These are phyloP conservation scores for Sebastolobus altivelis DNA, from an alignment of 2,797 vertebrate species.

Conservation along the genomic window DNA sequence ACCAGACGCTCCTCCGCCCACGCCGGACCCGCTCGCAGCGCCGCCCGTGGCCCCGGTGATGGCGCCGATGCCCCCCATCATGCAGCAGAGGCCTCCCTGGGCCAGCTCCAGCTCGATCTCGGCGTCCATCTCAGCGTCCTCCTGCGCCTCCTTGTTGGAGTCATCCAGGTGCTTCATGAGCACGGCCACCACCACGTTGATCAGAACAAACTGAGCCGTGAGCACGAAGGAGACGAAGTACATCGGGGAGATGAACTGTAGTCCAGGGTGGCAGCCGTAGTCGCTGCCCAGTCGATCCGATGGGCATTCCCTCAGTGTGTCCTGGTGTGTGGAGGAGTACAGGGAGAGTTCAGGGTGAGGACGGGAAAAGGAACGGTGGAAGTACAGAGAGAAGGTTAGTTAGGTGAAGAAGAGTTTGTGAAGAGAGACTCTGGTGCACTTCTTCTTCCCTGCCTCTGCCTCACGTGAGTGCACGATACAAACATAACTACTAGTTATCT, in stretches of 20 bases:
- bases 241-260: slow-evolving; percentile 95
- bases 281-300: slow-evolving; percentile 85
- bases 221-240: slow-evolving; percentile 98
- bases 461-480: no score
- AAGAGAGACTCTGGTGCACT: no score
- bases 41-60: slow-evolving; percentile 76
- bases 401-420: no score
- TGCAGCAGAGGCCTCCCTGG: slow-evolving; percentile 89
- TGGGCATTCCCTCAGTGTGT: slow-evolving; percentile 76
- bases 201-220: slow-evolving; percentile 96
- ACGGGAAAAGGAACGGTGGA: background rate
- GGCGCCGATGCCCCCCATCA: slow-evolving; percentile 80
- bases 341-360: background rate
- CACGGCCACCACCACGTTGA: slow-evolving; percentile 97
- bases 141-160: slow-evolving; percentile 96
- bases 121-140: slow-evolving; percentile 96
- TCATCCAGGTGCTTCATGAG: slow-evolving; percentile 93
- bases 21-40: slow-evolving; percentile 45
- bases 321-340: slow-evolving; percentile 45
- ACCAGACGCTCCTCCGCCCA: slow-evolving; percentile 6
- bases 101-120: slow-evolving; percentile 95
- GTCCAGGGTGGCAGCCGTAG: slow-evolving; percentile 91
- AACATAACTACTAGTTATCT: no score
- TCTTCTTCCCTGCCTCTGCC: no score
- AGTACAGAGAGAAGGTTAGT: no score